Base-by-base conservation (phyloP, 2,888 invertebrate genomes). In the Sepiola atlantica region DNA sequence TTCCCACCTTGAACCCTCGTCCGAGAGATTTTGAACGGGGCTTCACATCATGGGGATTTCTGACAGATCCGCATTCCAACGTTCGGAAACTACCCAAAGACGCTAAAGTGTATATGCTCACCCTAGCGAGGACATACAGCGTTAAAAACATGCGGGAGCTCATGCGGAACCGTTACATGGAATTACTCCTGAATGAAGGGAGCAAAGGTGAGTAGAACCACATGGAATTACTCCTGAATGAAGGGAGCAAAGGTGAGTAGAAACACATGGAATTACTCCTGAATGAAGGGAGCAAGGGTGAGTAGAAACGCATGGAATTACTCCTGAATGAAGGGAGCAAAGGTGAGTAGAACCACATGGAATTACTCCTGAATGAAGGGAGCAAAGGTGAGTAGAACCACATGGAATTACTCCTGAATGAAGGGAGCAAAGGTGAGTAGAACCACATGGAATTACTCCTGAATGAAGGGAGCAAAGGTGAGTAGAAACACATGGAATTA, bases 121-220 rank as follows among this genome's bases (percentile, higher is more conserved):
- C 92, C 6, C 12, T 92, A 55, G 92, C 92, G 28, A 45, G 54
- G 16, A 92, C 92, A n/a, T 92, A 92, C 92, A 92, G 92, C 20
- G 55, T 92, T n/a, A 92, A 92, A 35, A 54, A 92, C 20, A 20
- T 92, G 92, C 45, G 92, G 21, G 16, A n/a, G n/a, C 55, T 45
- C 55, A 92, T 55, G 45, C 35, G 92, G n/a, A 92, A 92, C 1
- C 54, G 92, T 3, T 92, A 92, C 55, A 92, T 92, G 92, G 92
- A 92, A n/a, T 55, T 92, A 55, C 55, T 92, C 18, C 35, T 92
- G 28, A 45, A 45, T 92, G 92, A 92, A 92, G 92, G 92, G 28
- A 92, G 92, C 55, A 92, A 92, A 55, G 92, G 92, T 92, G 54
- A 92, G 92, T 35, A 91, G 28, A 91, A 92, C n/a, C n/a, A 32